Evolutionary conservation across 2,888 invertebrate genomes (phyloP).

Genomic region (Ichneumoninae sp.): DNA sequence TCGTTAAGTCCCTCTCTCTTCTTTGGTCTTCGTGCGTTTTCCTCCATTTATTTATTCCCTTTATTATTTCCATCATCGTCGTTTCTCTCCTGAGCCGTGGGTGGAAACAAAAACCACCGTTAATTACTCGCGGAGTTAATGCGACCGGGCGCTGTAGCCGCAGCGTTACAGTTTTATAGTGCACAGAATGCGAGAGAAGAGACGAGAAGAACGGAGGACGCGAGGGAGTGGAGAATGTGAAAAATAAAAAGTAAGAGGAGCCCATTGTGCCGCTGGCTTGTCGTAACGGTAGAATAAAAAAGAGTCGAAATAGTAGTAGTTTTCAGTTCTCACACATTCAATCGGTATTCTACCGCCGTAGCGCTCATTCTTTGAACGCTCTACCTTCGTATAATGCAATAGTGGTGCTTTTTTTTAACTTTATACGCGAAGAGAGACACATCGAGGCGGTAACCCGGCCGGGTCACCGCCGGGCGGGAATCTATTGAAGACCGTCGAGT

Average conservation of each 20-base stretch:
- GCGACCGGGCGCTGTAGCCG: slow-evolving; percentile 1
- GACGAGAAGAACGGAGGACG: background rate
- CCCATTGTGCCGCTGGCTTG: slow-evolving; percentile 21
- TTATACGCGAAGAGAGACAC: background rate
- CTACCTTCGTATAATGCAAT: slow-evolving; percentile 3
- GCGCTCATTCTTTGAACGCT: slow-evolving; percentile 7
- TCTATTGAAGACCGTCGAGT: slow-evolving; percentile 36
- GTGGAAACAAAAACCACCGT: slow-evolving; percentile 36
- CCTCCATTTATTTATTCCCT: background rate
- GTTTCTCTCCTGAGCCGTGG: slow-evolving; percentile 4
- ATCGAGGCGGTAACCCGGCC: background rate
- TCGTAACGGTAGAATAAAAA: slow-evolving; percentile 13
- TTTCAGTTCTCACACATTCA: slow-evolving; percentile 36
- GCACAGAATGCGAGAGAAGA: slow-evolving; percentile 14
- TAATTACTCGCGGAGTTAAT: slow-evolving; percentile 51
- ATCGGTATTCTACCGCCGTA: slow-evolving; percentile 21
- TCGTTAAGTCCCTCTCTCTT: background rate
- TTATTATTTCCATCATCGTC: slow-evolving; percentile 2
- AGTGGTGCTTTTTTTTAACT: background rate
- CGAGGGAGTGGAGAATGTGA: slow-evolving; percentile 27
- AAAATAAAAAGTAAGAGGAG: slow-evolving; percentile 35
- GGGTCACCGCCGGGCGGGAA: slow-evolving; percentile 7
- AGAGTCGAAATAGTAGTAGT: slow-evolving; percentile 16
- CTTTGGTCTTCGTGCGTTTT: background rate
- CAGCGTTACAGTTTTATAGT: slow-evolving; percentile 27